Evolutionary conservation across 23 tunicate species (phyloP).

Genomic region (Styela clava): DNA sequence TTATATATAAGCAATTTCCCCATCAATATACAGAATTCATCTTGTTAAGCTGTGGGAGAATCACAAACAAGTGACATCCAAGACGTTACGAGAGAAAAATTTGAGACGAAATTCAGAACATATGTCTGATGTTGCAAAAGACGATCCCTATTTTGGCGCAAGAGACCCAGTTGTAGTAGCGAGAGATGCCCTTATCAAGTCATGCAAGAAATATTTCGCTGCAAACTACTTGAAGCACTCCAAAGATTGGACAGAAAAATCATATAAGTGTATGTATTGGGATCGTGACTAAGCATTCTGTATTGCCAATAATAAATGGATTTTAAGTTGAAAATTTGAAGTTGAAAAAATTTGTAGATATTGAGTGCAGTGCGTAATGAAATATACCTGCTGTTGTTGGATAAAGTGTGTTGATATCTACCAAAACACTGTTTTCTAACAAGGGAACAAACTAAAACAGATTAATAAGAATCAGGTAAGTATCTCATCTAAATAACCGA

Average conservation of each 20-base stretch:
- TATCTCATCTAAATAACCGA: no score
- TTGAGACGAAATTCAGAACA: not conserved
- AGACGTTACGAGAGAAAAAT: not conserved
- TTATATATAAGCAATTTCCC: no score
- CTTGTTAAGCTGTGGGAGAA: conserved; percentile 1
- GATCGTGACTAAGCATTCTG: not conserved
- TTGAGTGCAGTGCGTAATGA: no score
- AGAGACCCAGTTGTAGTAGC: not conserved
- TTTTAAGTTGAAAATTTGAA: no score
- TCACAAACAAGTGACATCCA: not conserved
- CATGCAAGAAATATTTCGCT: conserved; percentile 14
- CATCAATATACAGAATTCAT: not conserved
- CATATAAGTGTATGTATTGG: not conserved
- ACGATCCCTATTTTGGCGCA: conserved; percentile 5
- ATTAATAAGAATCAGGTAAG: no score
- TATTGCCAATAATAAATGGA: no score
- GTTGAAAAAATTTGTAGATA: no score
- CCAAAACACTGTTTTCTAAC: no score
- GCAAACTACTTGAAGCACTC: not conserved
- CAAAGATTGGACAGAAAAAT: not conserved
- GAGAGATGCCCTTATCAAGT: conserved; percentile 1
- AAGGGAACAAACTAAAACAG: no score
- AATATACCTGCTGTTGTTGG: no score
- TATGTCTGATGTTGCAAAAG: not conserved
- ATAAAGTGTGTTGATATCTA: no score